Conservation (phyloP, 2,113 vertebrate species). For the Boulengeromyrus knoepffleri region DNA sequence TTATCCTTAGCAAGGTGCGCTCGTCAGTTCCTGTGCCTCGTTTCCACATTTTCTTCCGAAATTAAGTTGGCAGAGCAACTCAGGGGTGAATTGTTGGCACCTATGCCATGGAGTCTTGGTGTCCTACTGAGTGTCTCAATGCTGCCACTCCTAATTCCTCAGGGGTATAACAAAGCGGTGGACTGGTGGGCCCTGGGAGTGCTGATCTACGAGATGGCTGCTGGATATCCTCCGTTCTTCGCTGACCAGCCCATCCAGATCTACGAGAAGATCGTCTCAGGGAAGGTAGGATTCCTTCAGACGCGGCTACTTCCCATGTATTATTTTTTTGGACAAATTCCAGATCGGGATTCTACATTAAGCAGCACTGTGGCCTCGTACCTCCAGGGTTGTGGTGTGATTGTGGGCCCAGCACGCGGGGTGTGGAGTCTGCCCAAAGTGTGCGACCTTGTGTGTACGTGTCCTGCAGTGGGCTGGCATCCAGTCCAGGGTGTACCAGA, state of each 20-base stretch:
- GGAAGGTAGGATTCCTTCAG: slow-evolving; percentile 66
- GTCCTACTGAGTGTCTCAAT: background rate
- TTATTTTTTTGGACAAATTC: background rate
- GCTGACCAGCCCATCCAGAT: slow-evolving; percentile 94
- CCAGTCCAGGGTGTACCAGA: background rate
- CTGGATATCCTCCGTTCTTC: slow-evolving; percentile 88
- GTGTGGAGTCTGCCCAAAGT: background rate
- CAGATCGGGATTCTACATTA: background rate
- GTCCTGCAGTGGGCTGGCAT: background rate
- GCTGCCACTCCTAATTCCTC: background rate
- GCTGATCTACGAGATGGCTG: slow-evolving; percentile 91
- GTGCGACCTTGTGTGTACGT: background rate
- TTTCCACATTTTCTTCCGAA: background rate
- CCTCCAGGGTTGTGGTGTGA: background rate
- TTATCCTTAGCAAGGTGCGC: slow-evolving; percentile 84
- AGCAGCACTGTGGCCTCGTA: background rate
- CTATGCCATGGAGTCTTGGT: background rate
- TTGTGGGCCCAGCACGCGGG: background rate
- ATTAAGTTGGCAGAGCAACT: background rate
- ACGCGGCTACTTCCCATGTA: background rate
- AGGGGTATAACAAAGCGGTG: slow-evolving; percentile 93
- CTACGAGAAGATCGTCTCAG: slow-evolving; percentile 93
- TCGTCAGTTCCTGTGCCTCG: background rate
- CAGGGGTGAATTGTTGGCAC: background rate
- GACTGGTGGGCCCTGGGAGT: slow-evolving; percentile 93